phyloP scores from a whole-genome alignment of 2,797 vertebrate genomes.

The Lepilemur septentrionalis region DNA sequence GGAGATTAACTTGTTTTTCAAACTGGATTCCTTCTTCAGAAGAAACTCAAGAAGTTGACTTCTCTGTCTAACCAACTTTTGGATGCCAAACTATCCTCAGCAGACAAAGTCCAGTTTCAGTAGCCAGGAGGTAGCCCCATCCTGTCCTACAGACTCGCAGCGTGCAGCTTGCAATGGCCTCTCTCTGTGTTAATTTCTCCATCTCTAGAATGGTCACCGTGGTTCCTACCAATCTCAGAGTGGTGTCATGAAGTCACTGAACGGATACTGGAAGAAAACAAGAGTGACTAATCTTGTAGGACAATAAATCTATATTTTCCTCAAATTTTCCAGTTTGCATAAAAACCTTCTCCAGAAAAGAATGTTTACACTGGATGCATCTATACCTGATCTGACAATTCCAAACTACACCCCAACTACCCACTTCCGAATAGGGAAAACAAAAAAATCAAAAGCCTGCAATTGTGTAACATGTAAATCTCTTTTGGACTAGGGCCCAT shows the following conservation, averaged over 20 bases:
- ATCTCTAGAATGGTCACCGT: background rate
- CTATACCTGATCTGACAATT: background rate
- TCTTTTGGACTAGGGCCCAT: conserved; percentile 76
- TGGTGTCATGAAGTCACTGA: background rate
- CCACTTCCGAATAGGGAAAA: conserved; percentile 53
- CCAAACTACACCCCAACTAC: conserved; percentile 41
- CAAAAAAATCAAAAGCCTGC: conserved; percentile 53
- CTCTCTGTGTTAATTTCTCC: background rate
- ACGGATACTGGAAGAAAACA: background rate
- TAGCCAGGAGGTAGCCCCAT: background rate
- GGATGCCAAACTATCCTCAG: background rate
- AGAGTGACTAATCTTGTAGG: background rate
- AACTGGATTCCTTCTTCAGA: background rate
- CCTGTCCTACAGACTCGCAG: background rate
- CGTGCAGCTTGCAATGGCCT: background rate
- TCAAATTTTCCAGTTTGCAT: background rate
- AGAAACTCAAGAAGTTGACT: background rate
- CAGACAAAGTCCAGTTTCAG: background rate
- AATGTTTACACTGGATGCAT: background rate
- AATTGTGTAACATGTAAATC: conserved; percentile 68
- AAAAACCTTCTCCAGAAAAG: conserved; percentile 12
- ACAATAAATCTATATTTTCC: background rate
- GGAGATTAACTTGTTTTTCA: background rate
- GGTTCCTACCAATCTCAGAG: background rate
- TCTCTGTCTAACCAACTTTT: background rate